Base-by-base conservation (phyloP, 2,888 invertebrate genomes). In the Cantharis flavilabris region DNA sequence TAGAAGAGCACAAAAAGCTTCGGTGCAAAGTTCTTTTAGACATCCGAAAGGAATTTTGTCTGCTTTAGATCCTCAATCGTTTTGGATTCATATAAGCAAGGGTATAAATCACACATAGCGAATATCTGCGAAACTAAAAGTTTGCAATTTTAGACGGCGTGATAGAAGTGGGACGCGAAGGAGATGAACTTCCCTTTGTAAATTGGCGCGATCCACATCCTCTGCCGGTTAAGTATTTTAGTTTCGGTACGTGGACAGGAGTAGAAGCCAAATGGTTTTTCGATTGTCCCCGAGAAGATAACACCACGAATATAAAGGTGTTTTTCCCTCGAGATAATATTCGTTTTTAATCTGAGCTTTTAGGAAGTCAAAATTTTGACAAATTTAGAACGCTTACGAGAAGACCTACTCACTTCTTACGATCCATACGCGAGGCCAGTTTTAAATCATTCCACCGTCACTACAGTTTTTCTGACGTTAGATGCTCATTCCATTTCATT, bases 221-320 rank as follows among this genome's bases (percentile, higher is more conserved):
- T 0, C 84, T 94, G n/a, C 89, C 89, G 0, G 88, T 94, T 14
- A 90, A 90, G 80, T 93, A 91, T 84, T 91, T 94, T 76, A 93
- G 94, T 84, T 94, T 94, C 80, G 92, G 93, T 13, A 90, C 93
- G 0, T 94, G 94, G 92, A 90, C 90, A 5, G 90, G 90, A 0
- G 91, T 92, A 0, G 91, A 92, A 81, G 93, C 93, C 0, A 93
- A 92, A 83, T 94, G 94, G 89, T 90, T 91, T 72, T 94, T 92
- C 81, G 93, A 94, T 84, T 94, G 94, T 82, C 90, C 90, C 5
- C 81, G 86, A 65, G 87, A 89, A 1, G 85, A 85, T 5, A 84
- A 81, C 2, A 85, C 85, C 72, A 85, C 82, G 26, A 84, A 87
- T 78, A 81, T 83, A 26, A 80, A 83, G 79, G 84, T 84, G 65